Evolutionary conservation across 2,888 invertebrate species (phyloP), one percentile per base, ranked within the genome.

Genomic region (Icerya purchasi): DNA sequence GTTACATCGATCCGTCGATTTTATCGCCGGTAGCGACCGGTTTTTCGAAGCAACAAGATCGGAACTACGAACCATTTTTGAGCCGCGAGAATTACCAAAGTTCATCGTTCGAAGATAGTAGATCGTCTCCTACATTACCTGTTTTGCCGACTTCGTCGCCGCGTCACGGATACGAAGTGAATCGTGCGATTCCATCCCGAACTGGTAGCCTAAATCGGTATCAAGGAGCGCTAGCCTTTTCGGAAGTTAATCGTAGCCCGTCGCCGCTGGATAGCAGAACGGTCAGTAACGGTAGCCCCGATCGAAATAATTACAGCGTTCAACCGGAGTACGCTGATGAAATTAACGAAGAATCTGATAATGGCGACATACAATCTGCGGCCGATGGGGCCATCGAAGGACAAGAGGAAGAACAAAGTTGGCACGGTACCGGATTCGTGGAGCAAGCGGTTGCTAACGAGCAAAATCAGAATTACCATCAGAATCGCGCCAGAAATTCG

Each of bases 241-340:
- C 60, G 22, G 60, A 60, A 56, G 60, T 60, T 56, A 60, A 55
- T 53, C 60, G 60, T 50, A 60, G 25, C 18, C 60, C 60, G 20
- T 56, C 49, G 24, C 55, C n/a, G 25, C 8, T 5, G 5, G 14
- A 5, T 36, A 36, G 8, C 14, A 36, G 36, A 8, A 36, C 36
- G 36, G 36, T 36, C 36, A 36, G 14, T 8, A 14, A 5, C 5
- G 5, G 5, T 8, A 8, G 8, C 5, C 14, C 36, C 14, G 5
- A 5, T 5, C 36, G 14, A 14, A n/a, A n/a, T n/a, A n/a, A n/a
- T n/a, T n/a, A n/a, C n/a, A n/a, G n/a, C n/a, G n/a, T n/a, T n/a
- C n/a, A n/a, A n/a, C n/a, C n/a, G n/a, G n/a, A n/a, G n/a, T n/a
- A n/a, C n/a, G n/a, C n/a, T n/a, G n/a, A n/a, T n/a, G n/a, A n/a